Evolutionary conservation across 1,140 invertebrate genomes (phyloP), one percentile per base, ranked within the genome.

Genomic region (Solen grandis): DNA sequence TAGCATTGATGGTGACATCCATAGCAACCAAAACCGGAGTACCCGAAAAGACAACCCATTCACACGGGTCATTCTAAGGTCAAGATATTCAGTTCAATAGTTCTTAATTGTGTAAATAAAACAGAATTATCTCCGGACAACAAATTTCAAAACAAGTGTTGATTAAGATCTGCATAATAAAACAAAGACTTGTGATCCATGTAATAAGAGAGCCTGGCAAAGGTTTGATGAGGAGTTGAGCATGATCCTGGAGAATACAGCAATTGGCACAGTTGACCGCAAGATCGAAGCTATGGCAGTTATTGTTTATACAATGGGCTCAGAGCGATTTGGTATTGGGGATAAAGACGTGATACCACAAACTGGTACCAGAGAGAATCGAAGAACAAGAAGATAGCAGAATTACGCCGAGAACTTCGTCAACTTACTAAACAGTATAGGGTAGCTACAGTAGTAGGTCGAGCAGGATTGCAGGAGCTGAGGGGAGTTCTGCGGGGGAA

Each of bases 141-240:
- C n/a, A n/a, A n/a, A n/a, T n/a, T n/a, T n/a, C n/a, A n/a, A n/a
- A n/a, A n/a, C n/a, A n/a, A n/a, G n/a, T n/a, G n/a, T n/a, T n/a
- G n/a, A n/a, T n/a, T n/a, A n/a, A n/a, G n/a, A n/a, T n/a, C n/a
- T n/a, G n/a, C n/a, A n/a, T n/a, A n/a, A n/a, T n/a, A n/a, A n/a
- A n/a, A n/a, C n/a, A n/a, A n/a, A n/a, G n/a, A n/a, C n/a, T n/a
- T n/a, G n/a, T n/a, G n/a, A n/a, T n/a, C n/a, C n/a, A n/a, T n/a
- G n/a, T n/a, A 22, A 57, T 14, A 55, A 72, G 2, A 36, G 36
- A n/a, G 31, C 33, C 8, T 22, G 69, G 33, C 5, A 55, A n/a
- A n/a, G 10, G 52, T 72, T 35, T 59, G 69, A 72, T 5, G 69
- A 72, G 38, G 54, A 57, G 0, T 29, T 72, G 41, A 54, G 38